These are phyloP conservation scores for Scotopteryx bipunctaria DNA, from an alignment of 2,888 invertebrate species.

Conservation along the genomic window DNA sequence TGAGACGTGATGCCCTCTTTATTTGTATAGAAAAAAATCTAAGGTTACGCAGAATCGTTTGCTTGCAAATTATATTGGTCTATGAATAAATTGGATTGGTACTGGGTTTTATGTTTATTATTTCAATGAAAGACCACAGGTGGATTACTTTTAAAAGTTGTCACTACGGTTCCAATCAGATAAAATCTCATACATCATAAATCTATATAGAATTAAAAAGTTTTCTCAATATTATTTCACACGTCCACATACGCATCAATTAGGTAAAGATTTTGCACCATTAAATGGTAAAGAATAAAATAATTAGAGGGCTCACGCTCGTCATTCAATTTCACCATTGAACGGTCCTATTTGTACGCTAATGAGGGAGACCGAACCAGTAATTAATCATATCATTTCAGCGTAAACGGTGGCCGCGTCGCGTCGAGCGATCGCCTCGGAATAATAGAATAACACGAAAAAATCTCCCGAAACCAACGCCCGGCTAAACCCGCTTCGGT, in stretches of 20 bases:
- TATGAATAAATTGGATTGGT: slow-evolving; percentile 60
- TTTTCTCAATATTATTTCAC: not conserved
- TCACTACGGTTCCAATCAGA: no score
- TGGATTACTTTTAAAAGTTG: no score
- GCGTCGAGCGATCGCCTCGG: slow-evolving; percentile 68
- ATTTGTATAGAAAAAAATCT: slow-evolving; percentile 53
- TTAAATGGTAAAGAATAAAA: slow-evolving; percentile 62
- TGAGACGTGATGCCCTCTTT: slow-evolving; percentile 72
- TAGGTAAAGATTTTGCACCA: slow-evolving; percentile 38
- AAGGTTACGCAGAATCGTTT: slow-evolving; percentile 60
- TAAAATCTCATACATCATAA: no score
- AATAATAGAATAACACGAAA: slow-evolving; percentile 77
- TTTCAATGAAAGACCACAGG: not conserved
- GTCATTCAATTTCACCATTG: slow-evolving; percentile 80
- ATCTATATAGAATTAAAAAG: not conserved
- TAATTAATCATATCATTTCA: slow-evolving; percentile 83
- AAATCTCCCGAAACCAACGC: slow-evolving; percentile 70
- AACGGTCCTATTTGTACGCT: slow-evolving; percentile 76
- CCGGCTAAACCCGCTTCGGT: slow-evolving; percentile 76
- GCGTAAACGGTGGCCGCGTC: slow-evolving; percentile 71
- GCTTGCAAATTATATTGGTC: slow-evolving; percentile 72
- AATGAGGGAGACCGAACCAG: slow-evolving; percentile 76
- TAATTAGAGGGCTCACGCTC: slow-evolving; percentile 69
- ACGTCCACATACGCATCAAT: slow-evolving; percentile 11
- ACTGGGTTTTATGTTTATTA: slow-evolving; percentile 10